Conservation (phyloP, 2,888 invertebrate genomes). For the Galerucella nymphaeae region DNA sequence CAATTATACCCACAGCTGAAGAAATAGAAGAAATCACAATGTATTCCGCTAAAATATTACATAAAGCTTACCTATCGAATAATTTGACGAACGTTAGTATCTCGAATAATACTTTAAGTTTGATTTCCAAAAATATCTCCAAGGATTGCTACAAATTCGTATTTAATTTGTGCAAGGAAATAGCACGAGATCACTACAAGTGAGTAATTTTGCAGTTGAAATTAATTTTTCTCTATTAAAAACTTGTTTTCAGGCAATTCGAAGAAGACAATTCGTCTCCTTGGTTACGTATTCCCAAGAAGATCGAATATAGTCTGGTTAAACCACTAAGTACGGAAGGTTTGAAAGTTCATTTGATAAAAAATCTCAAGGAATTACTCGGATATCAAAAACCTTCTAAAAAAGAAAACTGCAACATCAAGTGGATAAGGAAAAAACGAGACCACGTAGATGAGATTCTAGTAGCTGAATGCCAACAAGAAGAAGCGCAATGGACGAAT, state of each 20-base stretch:
- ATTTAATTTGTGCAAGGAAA: constrained; percentile 73
- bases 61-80: constrained; percentile 61
- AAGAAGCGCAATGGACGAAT: constrained; percentile 80
- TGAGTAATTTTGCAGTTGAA: background rate
- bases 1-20: constrained; percentile 65
- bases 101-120: constrained; percentile 56
- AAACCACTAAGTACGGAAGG: constrained; percentile 66
- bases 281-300: constrained; percentile 66
- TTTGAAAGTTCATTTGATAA: constrained; percentile 67
- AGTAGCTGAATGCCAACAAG: constrained; percentile 76
- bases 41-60: constrained; percentile 65
- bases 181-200: constrained; percentile 67
- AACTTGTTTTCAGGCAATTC: constrained; percentile 49
- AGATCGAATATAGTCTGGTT: constrained; percentile 60
- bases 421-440: constrained; percentile 73
- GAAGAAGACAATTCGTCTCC: constrained; percentile 65
- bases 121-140: constrained; percentile 57
- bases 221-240: no score
- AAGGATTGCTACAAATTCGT: constrained; percentile 70
- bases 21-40: constrained; percentile 66
- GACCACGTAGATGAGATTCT: constrained; percentile 80
- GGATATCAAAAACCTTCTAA: constrained; percentile 67
- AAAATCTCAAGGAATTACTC: constrained; percentile 67
- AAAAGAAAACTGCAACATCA: constrained; percentile 70
- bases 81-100: constrained; percentile 56